These are phyloP conservation scores for Neoitamus cyanurus DNA, from an alignment of 2,888 invertebrate genomes.

Conservation along the genomic window DNA sequence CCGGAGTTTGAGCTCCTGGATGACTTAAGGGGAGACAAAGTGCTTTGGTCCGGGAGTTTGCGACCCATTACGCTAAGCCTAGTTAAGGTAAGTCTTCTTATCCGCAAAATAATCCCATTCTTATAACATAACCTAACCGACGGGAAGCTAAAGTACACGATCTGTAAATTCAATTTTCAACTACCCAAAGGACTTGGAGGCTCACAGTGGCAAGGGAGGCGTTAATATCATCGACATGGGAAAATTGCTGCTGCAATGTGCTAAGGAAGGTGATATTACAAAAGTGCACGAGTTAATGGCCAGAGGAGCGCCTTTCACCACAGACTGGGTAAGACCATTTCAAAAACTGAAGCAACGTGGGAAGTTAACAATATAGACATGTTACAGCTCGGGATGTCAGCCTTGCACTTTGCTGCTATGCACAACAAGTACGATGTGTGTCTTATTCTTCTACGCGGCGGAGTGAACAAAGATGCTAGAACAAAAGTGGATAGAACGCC, in stretches of 20 bases:
- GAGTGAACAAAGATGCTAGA: conserved; percentile 87
- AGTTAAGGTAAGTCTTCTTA: not conserved
- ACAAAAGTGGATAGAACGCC: conserved; percentile 95
- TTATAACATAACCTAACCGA: not conserved
- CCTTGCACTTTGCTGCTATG: conserved; percentile 87
- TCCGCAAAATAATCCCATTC: not conserved
- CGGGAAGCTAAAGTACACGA: not conserved
- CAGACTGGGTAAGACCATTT: conserved; percentile 81
- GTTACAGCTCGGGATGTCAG: conserved; percentile 84
- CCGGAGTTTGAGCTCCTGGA: not conserved
- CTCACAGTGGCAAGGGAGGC: not conserved
- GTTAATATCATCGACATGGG: conserved; percentile 78
- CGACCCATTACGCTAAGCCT: not conserved
- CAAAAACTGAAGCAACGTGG: not conserved
- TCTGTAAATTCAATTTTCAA: not conserved
- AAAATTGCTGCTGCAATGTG: conserved; percentile 82
- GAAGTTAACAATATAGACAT: not conserved
- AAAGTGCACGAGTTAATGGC: conserved; percentile 82
- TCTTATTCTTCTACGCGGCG: conserved; percentile 84
- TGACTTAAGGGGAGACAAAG: not conserved
- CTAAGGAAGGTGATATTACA: conserved; percentile 81
- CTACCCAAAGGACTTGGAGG: not conserved
- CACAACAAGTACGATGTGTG: conserved; percentile 83
- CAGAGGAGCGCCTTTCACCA: conserved; percentile 90
- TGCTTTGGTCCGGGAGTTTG: not conserved